A percentile compares a stretch with the other conserved stretches of the same genome.
These are phyloP conservation scores for Elmis aenea DNA, from an alignment of 2,888 invertebrate species.

Conservation along the genomic window DNA sequence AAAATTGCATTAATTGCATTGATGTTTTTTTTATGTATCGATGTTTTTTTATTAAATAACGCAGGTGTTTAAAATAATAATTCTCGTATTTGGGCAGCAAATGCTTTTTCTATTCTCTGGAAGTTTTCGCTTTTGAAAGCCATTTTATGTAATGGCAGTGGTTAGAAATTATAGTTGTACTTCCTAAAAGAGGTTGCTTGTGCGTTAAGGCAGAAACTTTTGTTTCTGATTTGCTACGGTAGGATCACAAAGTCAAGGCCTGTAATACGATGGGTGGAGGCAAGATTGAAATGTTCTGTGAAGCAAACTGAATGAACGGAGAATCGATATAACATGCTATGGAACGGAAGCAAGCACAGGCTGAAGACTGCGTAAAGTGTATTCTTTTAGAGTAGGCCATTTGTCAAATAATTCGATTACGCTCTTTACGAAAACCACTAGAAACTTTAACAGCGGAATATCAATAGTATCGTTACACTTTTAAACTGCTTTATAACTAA, in stretches of 20 bases:
- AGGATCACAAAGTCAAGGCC: slow-evolving; percentile 18
- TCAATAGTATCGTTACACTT: too few species aligned
- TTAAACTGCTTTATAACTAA: too few species aligned
- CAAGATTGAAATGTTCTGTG: slow-evolving; percentile 35
- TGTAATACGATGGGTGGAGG: slow-evolving; percentile 23
- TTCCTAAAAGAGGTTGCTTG: slow-evolving; percentile 5
- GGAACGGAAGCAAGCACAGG: slow-evolving; percentile 29
- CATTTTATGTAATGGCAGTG: too few species aligned
- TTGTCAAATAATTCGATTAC: slow-evolving; percentile 32
- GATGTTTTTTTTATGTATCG: too few species aligned
- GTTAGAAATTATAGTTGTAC: too few species aligned
- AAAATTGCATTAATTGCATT: too few species aligned
- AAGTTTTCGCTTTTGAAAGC: too few species aligned
- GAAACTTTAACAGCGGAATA: background rate
- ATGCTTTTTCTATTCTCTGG: too few species aligned
- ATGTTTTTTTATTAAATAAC: too few species aligned
- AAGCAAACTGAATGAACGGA: slow-evolving; percentile 33
- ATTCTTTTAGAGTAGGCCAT: slow-evolving; percentile 33
- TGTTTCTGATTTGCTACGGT: slow-evolving; percentile 15
- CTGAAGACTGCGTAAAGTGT: slow-evolving; percentile 26
- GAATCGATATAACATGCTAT: slow-evolving; percentile 34
- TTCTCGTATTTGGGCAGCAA: too few species aligned
- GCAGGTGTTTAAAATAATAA: too few species aligned
- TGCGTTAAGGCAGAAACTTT: slow-evolving; percentile 10
- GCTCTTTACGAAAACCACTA: slow-evolving; percentile 17